Conservation (phyloP, 2,113 vertebrate species). For the Scopus umbretta region DNA sequence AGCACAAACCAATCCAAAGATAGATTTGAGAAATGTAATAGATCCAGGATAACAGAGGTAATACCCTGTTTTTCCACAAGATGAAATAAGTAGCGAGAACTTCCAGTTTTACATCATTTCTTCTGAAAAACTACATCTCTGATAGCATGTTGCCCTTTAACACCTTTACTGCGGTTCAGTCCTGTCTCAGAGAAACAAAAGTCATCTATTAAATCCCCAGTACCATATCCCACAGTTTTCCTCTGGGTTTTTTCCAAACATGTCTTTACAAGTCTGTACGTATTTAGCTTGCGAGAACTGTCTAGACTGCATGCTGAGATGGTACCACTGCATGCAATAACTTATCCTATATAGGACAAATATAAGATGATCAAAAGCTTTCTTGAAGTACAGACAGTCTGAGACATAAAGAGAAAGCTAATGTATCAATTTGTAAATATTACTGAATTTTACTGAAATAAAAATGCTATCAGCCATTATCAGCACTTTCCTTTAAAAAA, state of each 20-base stretch:
- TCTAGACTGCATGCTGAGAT: slow-evolving; percentile 23
- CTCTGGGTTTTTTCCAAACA: not conserved
- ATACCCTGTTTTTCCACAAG: not conserved
- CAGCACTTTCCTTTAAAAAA: not conserved
- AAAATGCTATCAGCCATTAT: not conserved
- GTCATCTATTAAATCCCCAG: not conserved
- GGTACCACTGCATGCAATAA: not conserved
- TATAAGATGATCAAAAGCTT: slow-evolving; percentile 5
- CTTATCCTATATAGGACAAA: not conserved
- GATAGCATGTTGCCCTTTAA: not conserved
- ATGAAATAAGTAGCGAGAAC: not conserved
- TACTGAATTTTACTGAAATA: not conserved
- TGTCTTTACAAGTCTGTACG: not conserved
- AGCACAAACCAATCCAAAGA: not conserved
- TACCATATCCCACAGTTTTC: not conserved
- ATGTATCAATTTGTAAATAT: not conserved
- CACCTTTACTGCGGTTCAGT: not conserved
- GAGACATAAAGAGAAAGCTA: not conserved
- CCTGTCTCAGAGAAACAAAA: not conserved
- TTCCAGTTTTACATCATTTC: not conserved
- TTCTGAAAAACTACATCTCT: not conserved
- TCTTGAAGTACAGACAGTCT: not conserved
- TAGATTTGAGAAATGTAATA: not conserved
- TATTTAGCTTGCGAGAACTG: not conserved
- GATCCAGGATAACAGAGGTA: not conserved